Conservation (phyloP, 2,888 invertebrate species). For the Palloptera scutellata region DNA sequence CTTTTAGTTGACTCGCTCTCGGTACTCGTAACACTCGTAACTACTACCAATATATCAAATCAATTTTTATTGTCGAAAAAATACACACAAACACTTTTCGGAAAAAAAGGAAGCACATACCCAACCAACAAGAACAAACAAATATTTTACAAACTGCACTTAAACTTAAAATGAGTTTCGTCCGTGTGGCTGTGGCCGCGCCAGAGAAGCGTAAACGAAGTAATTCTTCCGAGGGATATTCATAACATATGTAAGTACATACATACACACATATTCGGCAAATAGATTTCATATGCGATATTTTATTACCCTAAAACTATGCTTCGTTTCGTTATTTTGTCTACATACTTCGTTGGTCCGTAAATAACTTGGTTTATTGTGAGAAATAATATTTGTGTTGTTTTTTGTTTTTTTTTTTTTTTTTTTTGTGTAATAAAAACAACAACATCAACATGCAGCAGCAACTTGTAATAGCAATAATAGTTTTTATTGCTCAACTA, state of each 20-base stretch:
- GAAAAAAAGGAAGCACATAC: too few species aligned
- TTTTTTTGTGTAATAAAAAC: constrained; percentile 33
- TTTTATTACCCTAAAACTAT: constrained; percentile 28
- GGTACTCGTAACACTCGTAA: constrained; percentile 9
- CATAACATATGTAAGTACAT: constrained; percentile 17
- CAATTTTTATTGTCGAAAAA: constrained; percentile 38
- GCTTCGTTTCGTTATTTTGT: constrained; percentile 9
- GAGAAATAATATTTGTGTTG: constrained; percentile 26
- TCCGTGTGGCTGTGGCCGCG: neutral
- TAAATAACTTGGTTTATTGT: constrained; percentile 22
- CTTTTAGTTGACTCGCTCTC: constrained; percentile 6
- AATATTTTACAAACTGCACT: constrained; percentile 33
- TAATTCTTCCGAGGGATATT: constrained; percentile 28
- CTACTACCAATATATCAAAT: constrained; percentile 51
- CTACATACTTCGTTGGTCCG: constrained; percentile 1
- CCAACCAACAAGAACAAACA: constrained; percentile 7
- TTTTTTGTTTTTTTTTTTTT: constrained; percentile 25
- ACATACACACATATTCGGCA: constrained; percentile 18
- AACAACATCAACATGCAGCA: constrained; percentile 16
- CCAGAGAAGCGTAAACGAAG: neutral
- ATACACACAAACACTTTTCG: too few species aligned
- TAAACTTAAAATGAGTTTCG: constrained; percentile 30
- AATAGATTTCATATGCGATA: neutral
- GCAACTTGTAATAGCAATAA: constrained; percentile 36
- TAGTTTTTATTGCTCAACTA: constrained; percentile 57